These are phyloP conservation scores for Sarcophaga carnaria DNA, from an alignment of 2,888 invertebrate genomes.

Conservation along the genomic window DNA sequence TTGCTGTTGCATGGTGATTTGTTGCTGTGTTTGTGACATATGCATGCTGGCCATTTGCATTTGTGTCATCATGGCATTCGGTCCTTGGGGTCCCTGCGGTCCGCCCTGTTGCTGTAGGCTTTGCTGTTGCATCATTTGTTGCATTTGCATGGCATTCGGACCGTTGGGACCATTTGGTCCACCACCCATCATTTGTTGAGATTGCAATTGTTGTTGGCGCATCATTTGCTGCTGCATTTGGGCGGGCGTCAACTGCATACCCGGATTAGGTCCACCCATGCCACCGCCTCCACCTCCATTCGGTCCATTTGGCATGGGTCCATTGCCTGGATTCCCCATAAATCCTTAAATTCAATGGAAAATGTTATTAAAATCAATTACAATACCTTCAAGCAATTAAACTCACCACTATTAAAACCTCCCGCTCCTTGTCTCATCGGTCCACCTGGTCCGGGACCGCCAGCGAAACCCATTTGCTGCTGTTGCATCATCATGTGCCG, in stretches of 20 bases:
- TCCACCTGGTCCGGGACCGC: constrained; percentile 74
- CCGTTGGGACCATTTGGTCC: constrained; percentile 71
- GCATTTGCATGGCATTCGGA: constrained; percentile 78
- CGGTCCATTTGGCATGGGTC: constrained; percentile 73
- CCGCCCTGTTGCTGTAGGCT: constrained; percentile 75
- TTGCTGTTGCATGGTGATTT: constrained; percentile 83
- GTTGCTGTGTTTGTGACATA: constrained; percentile 86
- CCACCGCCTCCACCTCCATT: constrained; percentile 71
- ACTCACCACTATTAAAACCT: constrained; percentile 79
- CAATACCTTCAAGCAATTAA: background rate
- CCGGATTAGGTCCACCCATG: constrained; percentile 76
- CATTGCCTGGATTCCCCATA: constrained; percentile 77
- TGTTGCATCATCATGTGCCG: constrained; percentile 83
- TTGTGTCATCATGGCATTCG: constrained; percentile 77
- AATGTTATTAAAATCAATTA: background rate
- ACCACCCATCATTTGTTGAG: constrained; percentile 76
- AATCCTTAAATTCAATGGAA: constrained; percentile 75
- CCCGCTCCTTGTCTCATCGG: constrained; percentile 80
- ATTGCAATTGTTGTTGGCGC: constrained; percentile 82
- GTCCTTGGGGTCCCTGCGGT: constrained; percentile 60
- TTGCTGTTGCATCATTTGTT: constrained; percentile 79
- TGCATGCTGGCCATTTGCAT: constrained; percentile 86
- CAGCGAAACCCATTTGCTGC: constrained; percentile 81
- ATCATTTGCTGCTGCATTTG: constrained; percentile 84
- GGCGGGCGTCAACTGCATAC: constrained; percentile 79